These are phyloP conservation scores for Tipula helvola DNA, from an alignment of 2,888 invertebrate genomes.

Conservation along the genomic window DNA sequence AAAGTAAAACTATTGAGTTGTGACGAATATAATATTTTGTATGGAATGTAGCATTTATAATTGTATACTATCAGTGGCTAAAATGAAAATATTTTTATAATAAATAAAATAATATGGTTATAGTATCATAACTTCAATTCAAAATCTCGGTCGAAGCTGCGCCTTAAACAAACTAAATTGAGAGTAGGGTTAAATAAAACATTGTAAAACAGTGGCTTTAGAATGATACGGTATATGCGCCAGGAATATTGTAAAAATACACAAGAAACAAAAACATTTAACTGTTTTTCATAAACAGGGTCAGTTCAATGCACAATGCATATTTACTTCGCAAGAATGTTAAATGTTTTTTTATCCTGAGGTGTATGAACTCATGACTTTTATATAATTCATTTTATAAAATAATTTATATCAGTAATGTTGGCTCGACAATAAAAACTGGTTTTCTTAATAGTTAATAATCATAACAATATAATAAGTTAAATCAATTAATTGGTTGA, in stretches of 20 bases:
- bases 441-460: neutral
- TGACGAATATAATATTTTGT: neutral
- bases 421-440: neutral
- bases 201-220: too few species aligned
- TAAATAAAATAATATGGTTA: too few species aligned
- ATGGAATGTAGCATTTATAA: neutral
- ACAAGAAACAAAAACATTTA: too few species aligned
- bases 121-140: too few species aligned
- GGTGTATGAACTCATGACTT: neutral
- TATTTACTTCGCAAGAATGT: neutral
- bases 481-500: neutral
- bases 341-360: neutral
- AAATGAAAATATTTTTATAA: neutral
- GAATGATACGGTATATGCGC: too few species aligned
- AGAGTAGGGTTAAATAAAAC: too few species aligned
- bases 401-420: neutral
- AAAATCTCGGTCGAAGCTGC: too few species aligned
- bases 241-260: too few species aligned
- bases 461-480: neutral
- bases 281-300: too few species aligned
- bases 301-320: too few species aligned
- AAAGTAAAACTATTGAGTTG: neutral
- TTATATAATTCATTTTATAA: neutral
- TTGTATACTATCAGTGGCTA: neutral
- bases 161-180: too few species aligned